A percentile compares a stretch with the other conserved stretches of the same genome.
These are phyloP conservation scores for Carpatolechia fugitivella DNA, from an alignment of 2,888 invertebrate species.

Conservation along the genomic window DNA sequence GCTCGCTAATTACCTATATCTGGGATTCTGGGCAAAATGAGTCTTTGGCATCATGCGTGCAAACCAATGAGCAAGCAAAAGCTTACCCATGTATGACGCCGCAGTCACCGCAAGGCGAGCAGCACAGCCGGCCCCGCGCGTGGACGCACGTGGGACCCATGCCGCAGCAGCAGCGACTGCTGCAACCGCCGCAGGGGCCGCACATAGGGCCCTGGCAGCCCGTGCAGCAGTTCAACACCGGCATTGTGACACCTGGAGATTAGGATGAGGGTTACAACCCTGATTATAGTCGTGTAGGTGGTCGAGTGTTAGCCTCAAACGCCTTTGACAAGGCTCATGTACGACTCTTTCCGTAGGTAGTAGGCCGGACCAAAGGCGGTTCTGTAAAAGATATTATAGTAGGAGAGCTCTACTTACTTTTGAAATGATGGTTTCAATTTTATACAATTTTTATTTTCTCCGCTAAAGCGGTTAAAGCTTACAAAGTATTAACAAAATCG, in stretches of 20 bases:
- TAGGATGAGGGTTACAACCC: too few species aligned
- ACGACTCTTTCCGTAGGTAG: too few species aligned
- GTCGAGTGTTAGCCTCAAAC: too few species aligned
- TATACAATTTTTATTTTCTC: not conserved
- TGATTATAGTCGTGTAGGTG: too few species aligned
- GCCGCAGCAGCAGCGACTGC: constrained; percentile 66
- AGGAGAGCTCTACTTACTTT: too few species aligned
- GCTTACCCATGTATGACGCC: constrained; percentile 36
- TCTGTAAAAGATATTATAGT: too few species aligned
- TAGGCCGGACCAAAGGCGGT: too few species aligned
- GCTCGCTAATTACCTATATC: too few species aligned
- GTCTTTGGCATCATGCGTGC: too few species aligned
- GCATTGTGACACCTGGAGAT: constrained; percentile 40
- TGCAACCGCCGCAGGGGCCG: constrained; percentile 27
- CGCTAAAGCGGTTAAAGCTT: not conserved
- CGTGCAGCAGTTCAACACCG: constrained; percentile 65
- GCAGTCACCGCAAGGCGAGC: constrained; percentile 29
- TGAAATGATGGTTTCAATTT: not conserved
- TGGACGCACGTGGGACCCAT: constrained; percentile 49
- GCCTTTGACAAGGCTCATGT: too few species aligned
- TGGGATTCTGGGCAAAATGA: too few species aligned
- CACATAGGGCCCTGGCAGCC: constrained; percentile 54
- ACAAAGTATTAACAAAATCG: not conserved
- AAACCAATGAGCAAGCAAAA: too few species aligned
- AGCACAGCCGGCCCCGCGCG: constrained; percentile 31